Percentiles rank a stretch among this genome's conserved stretches.
These are phyloP conservation scores for Artemia sinica DNA, from an alignment of 2,888 invertebrate species.

Conservation along the genomic window DNA sequence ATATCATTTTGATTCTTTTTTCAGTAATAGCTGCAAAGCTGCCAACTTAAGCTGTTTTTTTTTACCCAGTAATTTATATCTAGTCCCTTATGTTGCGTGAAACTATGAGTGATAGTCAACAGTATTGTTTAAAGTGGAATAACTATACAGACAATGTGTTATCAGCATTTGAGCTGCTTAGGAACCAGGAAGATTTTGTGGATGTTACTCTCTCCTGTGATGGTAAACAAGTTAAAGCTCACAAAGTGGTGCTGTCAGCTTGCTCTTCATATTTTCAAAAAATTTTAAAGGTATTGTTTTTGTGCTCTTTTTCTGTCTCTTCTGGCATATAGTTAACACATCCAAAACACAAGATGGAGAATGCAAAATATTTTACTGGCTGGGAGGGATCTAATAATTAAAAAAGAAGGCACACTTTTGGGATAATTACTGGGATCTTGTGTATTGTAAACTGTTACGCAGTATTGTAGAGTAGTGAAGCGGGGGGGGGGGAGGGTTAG, in stretches of 20 bases:
- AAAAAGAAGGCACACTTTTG: no score
- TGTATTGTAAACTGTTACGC: no score
- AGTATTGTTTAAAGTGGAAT: slow-evolving; percentile 31
- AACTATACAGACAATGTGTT: slow-evolving; percentile 30
- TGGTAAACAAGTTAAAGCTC: slow-evolving; percentile 31
- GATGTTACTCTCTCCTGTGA: slow-evolving; percentile 32
- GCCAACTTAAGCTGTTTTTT: not conserved
- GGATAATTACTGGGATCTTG: no score
- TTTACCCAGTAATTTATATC: not conserved
- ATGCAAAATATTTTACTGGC: no score
- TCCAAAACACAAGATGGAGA: no score
- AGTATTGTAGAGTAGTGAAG: no score
- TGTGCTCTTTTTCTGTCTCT: no score
- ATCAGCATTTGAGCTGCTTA: slow-evolving; percentile 30
- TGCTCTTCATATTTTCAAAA: slow-evolving; percentile 30
- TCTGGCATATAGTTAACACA: no score
- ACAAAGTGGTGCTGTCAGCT: slow-evolving; percentile 32
- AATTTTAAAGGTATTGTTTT: slow-evolving; percentile 26
- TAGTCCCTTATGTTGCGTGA: slow-evolving; percentile 1
- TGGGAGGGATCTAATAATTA: no score
- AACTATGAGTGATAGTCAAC: slow-evolving; percentile 23
- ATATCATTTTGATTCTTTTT: no score
- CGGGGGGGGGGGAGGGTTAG: no score
- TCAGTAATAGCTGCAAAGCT: not conserved
- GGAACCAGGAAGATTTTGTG: slow-evolving; percentile 30